Base-by-base conservation (phyloP, 2,113 vertebrate species). In the Passer domesticus region DNA sequence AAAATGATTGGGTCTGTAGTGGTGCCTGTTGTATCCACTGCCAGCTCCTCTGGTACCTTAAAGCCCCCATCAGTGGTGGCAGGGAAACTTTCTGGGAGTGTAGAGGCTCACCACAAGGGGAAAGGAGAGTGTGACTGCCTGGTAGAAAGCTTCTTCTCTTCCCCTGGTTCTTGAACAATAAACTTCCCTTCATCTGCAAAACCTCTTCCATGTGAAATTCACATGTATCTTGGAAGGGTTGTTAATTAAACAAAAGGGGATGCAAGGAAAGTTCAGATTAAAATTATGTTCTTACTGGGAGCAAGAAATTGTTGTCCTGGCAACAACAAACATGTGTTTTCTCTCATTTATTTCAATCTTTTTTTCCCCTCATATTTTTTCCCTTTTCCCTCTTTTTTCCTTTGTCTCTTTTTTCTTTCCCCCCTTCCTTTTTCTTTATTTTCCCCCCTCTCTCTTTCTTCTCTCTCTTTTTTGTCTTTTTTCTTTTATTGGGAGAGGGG, bases 371-470 rank as follows among this genome's bases (percentile, higher is more conserved):
- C 6, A 3, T 25, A 27, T 64, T 20, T 72, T 78, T 17, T 8
- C 24, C 9, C 11, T 30, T 52, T 46, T 19, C 10, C 4, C 5
- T 28, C 9, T 19, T 47, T 33, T 35, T 21, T 2, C 13, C 3
- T 37, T 47, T 15, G 2, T 33, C 9, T 33, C 10, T 31, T 11
- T 88, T 46, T 37, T 31, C 31, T 19, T 1, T 25, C 3, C 22
- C 39, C 11, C 23, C 10, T 31, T 30, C 4, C 8, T 12, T 39
- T 47, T 27, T 17, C 5, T 35, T 52, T 43, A 35, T 37, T 8
- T 8, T 7, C 44, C 0, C 1, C 1, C 5, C 7, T 4, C 13
- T 1, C 5, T 9, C 33, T n/a, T 20, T 30, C 10, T 24, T 30
- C 7, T 11, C 35, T 30, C 5, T 25, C 44, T 76, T 43, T 50